Evolutionary conservation across 2,888 invertebrate genomes (phyloP).

Genomic region (Tenthredo mesomela): DNA sequence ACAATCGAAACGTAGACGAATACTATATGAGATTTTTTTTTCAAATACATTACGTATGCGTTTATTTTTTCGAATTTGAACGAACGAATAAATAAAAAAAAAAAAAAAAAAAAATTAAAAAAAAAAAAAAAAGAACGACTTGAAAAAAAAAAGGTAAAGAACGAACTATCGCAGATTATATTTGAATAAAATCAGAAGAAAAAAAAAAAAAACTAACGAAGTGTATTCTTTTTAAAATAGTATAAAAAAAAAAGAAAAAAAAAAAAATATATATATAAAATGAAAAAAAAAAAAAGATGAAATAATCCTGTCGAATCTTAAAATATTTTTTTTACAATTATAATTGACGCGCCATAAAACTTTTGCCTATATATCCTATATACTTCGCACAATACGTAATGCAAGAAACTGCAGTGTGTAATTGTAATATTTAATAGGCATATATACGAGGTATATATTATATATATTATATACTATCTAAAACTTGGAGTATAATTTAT

Average conservation of each 20-base stretch:
- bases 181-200: background rate
- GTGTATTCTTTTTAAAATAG: background rate
- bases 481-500: slow-evolving; percentile 17
- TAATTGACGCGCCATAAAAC: background rate
- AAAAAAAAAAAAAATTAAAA: background rate
- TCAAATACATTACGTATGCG: background rate
- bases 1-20: slow-evolving; percentile 10
- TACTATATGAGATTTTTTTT: background rate
- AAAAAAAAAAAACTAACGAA: background rate
- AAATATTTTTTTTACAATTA: slow-evolving; percentile 9
- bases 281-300: background rate
- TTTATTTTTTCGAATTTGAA: background rate
- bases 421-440: slow-evolving; percentile 5
- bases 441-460: background rate
- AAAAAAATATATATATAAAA: background rate
- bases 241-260: background rate
- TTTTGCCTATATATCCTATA: background rate
- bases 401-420: slow-evolving; percentile 2
- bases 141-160: background rate
- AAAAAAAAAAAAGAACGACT: background rate
- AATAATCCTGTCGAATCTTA: slow-evolving; percentile 10
- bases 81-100: background rate
- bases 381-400: slow-evolving; percentile 19
- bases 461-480: no score
- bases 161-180: background rate